Percentiles rank a stretch among this genome's conserved stretches.
Conservation (phyloP, 2,888 invertebrate genomes). For the Nysson spinosus region DNA sequence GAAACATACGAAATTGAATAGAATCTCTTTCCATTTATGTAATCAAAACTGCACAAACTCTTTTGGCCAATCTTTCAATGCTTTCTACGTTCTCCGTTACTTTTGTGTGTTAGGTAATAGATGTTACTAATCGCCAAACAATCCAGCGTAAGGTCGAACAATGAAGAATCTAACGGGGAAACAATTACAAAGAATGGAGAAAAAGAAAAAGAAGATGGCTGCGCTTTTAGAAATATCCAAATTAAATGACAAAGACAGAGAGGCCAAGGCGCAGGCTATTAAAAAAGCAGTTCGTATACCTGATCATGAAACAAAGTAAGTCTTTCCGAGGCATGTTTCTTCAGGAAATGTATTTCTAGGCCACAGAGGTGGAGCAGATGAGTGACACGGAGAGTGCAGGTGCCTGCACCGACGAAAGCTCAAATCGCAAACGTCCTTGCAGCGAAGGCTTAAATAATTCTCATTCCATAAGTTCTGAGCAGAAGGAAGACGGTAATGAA, state of each 20-base stretch:
- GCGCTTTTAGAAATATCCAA: constrained; percentile 81
- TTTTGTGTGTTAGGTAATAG: constrained; percentile 7
- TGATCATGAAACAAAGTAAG: background rate
- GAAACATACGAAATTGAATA: no score
- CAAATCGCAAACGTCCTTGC: constrained; percentile 62
- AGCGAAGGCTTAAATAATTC: constrained; percentile 23
- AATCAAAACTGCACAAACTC: no score
- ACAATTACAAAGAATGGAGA: constrained; percentile 80
- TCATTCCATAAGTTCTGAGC: constrained; percentile 4
- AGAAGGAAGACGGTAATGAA: constrained; percentile 14
- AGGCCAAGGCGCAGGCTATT: constrained; percentile 64
- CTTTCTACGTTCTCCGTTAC: background rate
- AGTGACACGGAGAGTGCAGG: constrained; percentile 16
- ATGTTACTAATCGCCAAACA: constrained; percentile 17
- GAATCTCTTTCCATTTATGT: no score
- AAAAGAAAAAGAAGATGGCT: constrained; percentile 82
- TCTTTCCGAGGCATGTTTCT: background rate
- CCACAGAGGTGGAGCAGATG: constrained; percentile 1
- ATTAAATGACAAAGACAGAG: constrained; percentile 81
- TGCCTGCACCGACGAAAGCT: constrained; percentile 33
- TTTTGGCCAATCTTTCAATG: no score
- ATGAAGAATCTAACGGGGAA: constrained; percentile 78
- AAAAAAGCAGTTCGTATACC: constrained; percentile 48
- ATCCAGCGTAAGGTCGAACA: constrained; percentile 21
- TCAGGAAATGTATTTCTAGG: constrained; percentile 9